Evolutionary conservation across 2,797 vertebrate species (phyloP).

Genomic region (Pogoniulus pusillus): DNA sequence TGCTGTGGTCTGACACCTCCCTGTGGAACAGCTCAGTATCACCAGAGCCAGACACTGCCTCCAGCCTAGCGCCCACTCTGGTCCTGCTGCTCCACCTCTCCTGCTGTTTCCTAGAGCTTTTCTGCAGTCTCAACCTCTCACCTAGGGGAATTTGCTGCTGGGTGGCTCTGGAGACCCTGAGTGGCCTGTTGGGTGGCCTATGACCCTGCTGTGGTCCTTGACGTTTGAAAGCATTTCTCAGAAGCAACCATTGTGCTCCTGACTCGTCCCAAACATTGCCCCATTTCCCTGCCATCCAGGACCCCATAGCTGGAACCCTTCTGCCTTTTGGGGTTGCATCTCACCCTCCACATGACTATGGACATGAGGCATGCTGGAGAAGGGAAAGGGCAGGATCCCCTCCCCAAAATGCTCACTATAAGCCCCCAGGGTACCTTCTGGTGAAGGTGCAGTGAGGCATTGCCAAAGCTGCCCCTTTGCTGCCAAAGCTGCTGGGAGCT

Average conservation of each 20-base stretch:
- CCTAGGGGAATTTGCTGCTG: neutral
- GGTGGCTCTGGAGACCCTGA: neutral
- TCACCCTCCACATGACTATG: fast-evolving
- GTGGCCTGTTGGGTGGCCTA: fast-evolving
- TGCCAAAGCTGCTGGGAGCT: fast-evolving
- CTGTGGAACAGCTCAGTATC: neutral
- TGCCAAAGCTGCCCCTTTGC: neutral
- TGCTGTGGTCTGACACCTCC: neutral
- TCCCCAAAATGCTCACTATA: neutral
- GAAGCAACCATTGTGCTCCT: fast-evolving
- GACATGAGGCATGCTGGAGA: neutral
- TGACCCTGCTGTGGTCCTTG: neutral
- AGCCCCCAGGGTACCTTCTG: fast-evolving
- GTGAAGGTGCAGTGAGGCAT: neutral
- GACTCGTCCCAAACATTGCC: fast-evolving
- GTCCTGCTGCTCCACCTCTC: neutral
- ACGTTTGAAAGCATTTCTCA: fast-evolving
- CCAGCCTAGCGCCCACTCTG: neutral
- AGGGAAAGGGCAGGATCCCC: neutral
- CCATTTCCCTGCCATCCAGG: neutral
- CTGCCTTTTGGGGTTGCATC: neutral
- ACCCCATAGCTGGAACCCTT: fast-evolving
- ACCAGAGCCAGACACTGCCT: neutral
- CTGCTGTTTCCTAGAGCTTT: neutral
- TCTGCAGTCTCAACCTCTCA: neutral